Base-by-base conservation (phyloP, 2,888 invertebrate species). In the Dolichopus griseipennis region DNA sequence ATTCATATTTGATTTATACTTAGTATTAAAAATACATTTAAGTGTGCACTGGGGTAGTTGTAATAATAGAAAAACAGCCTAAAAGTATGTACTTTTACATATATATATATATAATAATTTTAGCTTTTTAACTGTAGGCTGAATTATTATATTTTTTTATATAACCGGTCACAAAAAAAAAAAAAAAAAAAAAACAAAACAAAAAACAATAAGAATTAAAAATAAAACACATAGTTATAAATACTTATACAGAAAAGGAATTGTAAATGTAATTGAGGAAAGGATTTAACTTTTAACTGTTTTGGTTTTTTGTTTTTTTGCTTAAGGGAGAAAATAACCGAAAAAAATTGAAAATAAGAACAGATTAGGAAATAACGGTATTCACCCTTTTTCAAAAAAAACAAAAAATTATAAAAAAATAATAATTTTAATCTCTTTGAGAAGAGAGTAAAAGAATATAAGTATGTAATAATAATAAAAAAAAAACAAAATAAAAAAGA, bases 271-370 rank as follows among this genome's bases (percentile, higher is more conserved):
- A 52, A 52, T 52, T 52, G 52, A 52, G 52, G 52, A 52, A 52
- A 52, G 52, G 52, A 52, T 52, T 52, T 52, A 52, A 52, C 52
- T 52, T n/a, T n/a, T 52, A 52, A 52, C 52, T 52, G 52, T 52
- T 52, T n/a, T n/a, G n/a, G n/a, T n/a, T n/a, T n/a, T n/a, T n/a
- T n/a, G n/a, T n/a, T n/a, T n/a, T n/a, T 52, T 52, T n/a, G 52
- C 52, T 52, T 52, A 15, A 52, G 52, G 52, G 52, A 52, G 52
- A 52, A 52, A 52, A 52, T 18, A 52, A 12, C 15, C 15, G 52
- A 18, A 18, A 12, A 18, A 52, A 52, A 52, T 18, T 1, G 4
- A 52, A 52, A 52, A 15, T 15, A 52, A 52, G 15, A 52, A 52
- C 52, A 52, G 52, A 52, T 52, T 52, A 52, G 52, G 52, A 52